Evolutionary conservation across 35 echinoderm and acorn worm genomes (phyloP).

Genomic region (Strongylocentrotus purpuratus): DNA sequence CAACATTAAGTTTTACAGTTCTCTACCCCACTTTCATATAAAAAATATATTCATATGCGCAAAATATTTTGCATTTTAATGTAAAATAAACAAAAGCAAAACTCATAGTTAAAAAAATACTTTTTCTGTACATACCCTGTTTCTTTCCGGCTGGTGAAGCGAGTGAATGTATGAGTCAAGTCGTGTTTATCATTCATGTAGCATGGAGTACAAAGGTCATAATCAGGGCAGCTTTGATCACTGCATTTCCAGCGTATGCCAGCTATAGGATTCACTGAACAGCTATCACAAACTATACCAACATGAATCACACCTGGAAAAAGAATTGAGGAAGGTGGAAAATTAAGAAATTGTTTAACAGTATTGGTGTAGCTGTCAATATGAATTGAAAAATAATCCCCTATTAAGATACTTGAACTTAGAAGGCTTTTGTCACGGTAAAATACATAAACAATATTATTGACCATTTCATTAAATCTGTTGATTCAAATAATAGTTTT

Average conservation of each 20-base stretch:
- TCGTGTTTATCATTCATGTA: slow-evolving; percentile 95
- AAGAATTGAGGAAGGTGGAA: background rate
- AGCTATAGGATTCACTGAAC: slow-evolving; percentile 67
- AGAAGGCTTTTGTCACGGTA: background rate
- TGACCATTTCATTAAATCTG: background rate
- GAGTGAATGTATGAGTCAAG: slow-evolving; percentile 66
- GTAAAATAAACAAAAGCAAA: no score
- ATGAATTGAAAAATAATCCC: slow-evolving; percentile 51
- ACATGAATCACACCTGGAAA: background rate
- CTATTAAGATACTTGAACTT: background rate
- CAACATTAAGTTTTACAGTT: no score
- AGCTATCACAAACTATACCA: slow-evolving; percentile 82
- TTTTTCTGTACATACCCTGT: slow-evolving; percentile 67
- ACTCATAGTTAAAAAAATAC: no score
- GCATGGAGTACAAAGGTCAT: slow-evolving; percentile 88
- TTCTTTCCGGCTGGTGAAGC: slow-evolving; percentile 75
- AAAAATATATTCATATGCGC: no score
- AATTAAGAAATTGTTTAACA: slow-evolving; percentile 58
- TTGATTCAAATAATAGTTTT: background rate
- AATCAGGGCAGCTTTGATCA: slow-evolving; percentile 71
- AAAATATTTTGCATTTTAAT: no score
- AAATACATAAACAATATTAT: background rate
- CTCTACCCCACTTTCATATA: no score
- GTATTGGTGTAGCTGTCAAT: background rate
- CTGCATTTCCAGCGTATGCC: slow-evolving; percentile 93